Conservation (phyloP, 2,888 invertebrate species). For the Cephalotes varians region DNA sequence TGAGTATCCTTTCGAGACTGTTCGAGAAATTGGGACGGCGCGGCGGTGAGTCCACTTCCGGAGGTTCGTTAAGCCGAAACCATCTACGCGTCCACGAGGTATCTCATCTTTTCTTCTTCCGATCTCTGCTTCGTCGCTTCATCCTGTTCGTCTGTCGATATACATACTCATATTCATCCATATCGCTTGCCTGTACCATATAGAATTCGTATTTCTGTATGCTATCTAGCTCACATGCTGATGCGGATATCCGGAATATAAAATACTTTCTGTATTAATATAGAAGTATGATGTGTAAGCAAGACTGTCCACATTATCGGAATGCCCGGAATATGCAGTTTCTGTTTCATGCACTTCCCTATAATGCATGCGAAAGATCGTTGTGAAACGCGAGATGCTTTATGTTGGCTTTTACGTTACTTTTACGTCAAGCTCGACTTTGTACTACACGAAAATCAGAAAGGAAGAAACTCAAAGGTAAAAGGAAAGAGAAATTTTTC, state of each 20-base stretch:
- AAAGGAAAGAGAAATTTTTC: background rate
- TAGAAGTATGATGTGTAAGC: background rate
- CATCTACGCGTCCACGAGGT: constrained; percentile 70
- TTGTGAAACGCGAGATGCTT: constrained; percentile 24
- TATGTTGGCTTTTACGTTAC: constrained; percentile 24
- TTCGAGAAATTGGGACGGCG: constrained; percentile 80
- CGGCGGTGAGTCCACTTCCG: constrained; percentile 76
- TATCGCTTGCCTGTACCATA: background rate
- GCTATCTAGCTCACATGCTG: no score
- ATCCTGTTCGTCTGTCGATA: constrained; percentile 10
- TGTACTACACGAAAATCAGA: background rate
- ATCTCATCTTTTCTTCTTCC: constrained; percentile 62
- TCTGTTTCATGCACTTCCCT: background rate
- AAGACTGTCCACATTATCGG: background rate
- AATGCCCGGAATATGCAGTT: background rate
- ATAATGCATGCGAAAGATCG: background rate
- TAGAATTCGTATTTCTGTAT: background rate
- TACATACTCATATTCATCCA: background rate
- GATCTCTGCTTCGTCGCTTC: constrained; percentile 3
- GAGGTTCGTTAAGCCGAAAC: constrained; percentile 78
- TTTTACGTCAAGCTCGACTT: constrained; percentile 11
- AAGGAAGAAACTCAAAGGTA: background rate
- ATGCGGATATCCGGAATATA: constrained; percentile 17
- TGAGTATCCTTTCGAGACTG: constrained; percentile 77
- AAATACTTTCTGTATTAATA: constrained; percentile 3